Evolutionary conservation across 2,888 invertebrate genomes (phyloP), one percentile per base, ranked within the genome.

Genomic region (Polietes domitor): DNA sequence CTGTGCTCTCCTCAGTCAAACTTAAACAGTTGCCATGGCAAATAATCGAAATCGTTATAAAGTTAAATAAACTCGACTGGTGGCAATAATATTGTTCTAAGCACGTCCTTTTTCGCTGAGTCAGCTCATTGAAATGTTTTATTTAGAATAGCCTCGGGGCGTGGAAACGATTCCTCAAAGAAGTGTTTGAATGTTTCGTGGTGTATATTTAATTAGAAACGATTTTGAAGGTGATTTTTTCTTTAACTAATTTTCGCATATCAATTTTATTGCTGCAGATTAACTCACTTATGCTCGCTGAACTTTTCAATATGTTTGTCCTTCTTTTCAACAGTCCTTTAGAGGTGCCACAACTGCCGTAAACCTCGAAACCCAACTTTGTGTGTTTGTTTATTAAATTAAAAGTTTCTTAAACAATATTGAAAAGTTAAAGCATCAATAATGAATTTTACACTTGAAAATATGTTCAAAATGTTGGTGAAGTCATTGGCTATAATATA

Each of bases 1-100:
- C n/a, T 5, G n/a, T 47, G 2, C 47, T 47, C n/a, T 47, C 41
- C 15, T 7, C 41, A 5, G 15, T n/a, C 47, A 1, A 1, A 15
- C 47, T n/a, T 47, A 47, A 47, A 47, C 4, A 47, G 47, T 15
- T 47, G 47, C 47, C 15, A n/a, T 41, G 41, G 41, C 12, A 21
- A 12, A 19, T 55, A 72, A 55, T 58, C 37, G 72, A 58, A 72
- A 55, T 68, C 32, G 41, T 58, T 58, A 41, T 21, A 24, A 73
- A 58, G 32, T 41, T 73, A 73, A 72, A 72, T 72, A 32, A 73
- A 73, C 21, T 71, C 10, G 19, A 68, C 12, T 41, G 26, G 21
- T 12, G 12, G 26, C 12, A 58, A 58, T n/a, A n/a, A 21, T 21
- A 26, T 15, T 24, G 1, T 12, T n/a, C n/a, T n/a, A 47, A 47